Conservation (phyloP, 2,113 vertebrate species). For the Silurus glanis region DNA sequence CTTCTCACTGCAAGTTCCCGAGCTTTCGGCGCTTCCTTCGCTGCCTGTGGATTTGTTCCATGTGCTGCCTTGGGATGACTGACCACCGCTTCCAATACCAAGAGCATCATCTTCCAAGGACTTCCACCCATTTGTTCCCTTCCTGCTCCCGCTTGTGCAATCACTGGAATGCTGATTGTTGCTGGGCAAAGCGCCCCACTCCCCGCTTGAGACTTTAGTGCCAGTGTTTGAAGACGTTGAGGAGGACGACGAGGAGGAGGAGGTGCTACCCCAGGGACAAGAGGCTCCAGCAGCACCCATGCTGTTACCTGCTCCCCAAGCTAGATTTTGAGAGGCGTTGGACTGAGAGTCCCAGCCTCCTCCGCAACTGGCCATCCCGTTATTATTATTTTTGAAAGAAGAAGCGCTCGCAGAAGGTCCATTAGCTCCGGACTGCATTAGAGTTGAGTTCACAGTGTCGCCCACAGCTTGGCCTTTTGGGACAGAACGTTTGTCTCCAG, state of each 20-base stretch:
- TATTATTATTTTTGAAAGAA: conserved; percentile 84
- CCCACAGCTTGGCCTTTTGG: conserved; percentile 81
- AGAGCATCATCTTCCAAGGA: conserved; percentile 88
- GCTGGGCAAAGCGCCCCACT: conserved; percentile 83
- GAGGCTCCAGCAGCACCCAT: conserved; percentile 75
- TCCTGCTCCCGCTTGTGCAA: conserved; percentile 73
- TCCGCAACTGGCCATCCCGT: conserved; percentile 76
- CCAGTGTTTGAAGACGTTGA: conserved; percentile 76
- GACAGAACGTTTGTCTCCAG: conserved; percentile 87
- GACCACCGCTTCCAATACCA: conserved; percentile 67
- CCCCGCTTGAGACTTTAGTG: conserved; percentile 77
- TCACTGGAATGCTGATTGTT: conserved; percentile 83
- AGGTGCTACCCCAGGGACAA: conserved; percentile 82
- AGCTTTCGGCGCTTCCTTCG: conserved; percentile 84
- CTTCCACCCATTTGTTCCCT: conserved; percentile 90
- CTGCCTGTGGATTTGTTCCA: conserved; percentile 84
- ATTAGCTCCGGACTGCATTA: conserved; percentile 83
- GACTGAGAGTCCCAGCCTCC: conserved; percentile 85
- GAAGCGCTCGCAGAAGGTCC: conserved; percentile 74
- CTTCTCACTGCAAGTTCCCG: conserved; percentile 76
- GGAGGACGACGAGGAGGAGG: conserved; percentile 74
- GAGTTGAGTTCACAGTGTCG: conserved; percentile 98
- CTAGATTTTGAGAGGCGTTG: conserved; percentile 71
- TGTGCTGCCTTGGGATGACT: conserved; percentile 66
- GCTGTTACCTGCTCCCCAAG: conserved; percentile 78